Conservation (phyloP, 2,797 vertebrate species). For the Sarcoramphus papa region DNA sequence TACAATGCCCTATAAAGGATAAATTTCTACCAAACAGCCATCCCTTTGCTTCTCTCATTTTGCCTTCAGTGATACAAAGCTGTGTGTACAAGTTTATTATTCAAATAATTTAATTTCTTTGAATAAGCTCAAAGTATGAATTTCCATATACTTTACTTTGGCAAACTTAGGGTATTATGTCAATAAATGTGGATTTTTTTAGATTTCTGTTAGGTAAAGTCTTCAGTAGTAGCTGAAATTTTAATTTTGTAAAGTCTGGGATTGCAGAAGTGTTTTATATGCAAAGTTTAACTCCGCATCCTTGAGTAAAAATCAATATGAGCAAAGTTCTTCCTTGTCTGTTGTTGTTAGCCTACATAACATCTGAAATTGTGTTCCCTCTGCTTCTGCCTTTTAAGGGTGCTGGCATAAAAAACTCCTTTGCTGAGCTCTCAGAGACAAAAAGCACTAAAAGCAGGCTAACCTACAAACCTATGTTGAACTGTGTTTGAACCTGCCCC, state of each 20-base stretch:
- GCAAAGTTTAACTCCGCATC: background rate
- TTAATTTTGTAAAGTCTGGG: background rate
- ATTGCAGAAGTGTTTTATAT: background rate
- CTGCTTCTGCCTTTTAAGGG: background rate
- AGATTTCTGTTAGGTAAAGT: background rate
- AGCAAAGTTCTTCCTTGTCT: background rate
- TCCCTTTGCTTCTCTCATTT: background rate
- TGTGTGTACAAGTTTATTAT: background rate
- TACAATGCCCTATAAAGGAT: background rate
- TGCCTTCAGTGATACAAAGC: background rate
- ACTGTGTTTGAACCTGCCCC: background rate
- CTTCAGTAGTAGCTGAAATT: background rate
- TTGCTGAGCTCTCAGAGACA: background rate
- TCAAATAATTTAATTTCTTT: background rate
- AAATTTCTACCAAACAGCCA: background rate
- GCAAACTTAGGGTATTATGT: background rate
- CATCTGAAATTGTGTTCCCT: background rate
- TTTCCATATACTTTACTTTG: background rate
- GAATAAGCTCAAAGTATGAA: background rate
- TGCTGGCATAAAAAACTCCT: background rate
- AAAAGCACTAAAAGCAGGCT: background rate
- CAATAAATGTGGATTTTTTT: background rate
- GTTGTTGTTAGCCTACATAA: background rate
- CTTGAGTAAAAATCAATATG: background rate
- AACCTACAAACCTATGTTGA: background rate